phyloP scores from a whole-genome alignment of 2,113 vertebrate genomes.

The Pteropus alecto region DNA sequence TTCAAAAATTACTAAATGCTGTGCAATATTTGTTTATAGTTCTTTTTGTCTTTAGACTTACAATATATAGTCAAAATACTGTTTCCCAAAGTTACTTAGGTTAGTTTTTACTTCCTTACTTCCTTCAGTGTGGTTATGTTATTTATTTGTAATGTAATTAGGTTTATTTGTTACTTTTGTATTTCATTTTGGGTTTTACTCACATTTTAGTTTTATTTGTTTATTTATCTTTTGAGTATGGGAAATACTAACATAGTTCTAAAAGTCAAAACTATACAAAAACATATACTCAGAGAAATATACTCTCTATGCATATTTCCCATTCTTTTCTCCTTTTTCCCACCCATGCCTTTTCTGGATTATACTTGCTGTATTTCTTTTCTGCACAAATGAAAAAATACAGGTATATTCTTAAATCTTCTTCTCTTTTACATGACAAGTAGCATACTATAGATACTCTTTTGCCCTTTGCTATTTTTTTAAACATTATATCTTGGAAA shows the following conservation, averaged over 20 bases:
- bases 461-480: neutral
- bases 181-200: too few relatives aligned
- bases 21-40: too few relatives aligned
- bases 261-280: neutral
- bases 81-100: too few relatives aligned
- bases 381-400: neutral
- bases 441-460: neutral
- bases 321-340: too few relatives aligned
- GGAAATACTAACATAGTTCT: neutral
- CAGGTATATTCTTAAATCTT: neutral
- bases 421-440: neutral
- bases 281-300: neutral
- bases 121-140: too few relatives aligned
- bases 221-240: neutral
- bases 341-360: neutral
- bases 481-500: neutral
- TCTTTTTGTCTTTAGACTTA: too few relatives aligned
- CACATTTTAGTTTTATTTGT: too few relatives aligned
- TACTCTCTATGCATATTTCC: neutral
- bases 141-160: too few relatives aligned
- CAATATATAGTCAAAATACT: too few relatives aligned
- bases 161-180: too few relatives aligned
- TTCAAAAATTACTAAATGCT: too few relatives aligned
- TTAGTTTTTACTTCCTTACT: too few relatives aligned
- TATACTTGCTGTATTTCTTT: neutral